Conservation (phyloP, 2,797 vertebrate genomes). For the Pempheris klunzingeri region DNA sequence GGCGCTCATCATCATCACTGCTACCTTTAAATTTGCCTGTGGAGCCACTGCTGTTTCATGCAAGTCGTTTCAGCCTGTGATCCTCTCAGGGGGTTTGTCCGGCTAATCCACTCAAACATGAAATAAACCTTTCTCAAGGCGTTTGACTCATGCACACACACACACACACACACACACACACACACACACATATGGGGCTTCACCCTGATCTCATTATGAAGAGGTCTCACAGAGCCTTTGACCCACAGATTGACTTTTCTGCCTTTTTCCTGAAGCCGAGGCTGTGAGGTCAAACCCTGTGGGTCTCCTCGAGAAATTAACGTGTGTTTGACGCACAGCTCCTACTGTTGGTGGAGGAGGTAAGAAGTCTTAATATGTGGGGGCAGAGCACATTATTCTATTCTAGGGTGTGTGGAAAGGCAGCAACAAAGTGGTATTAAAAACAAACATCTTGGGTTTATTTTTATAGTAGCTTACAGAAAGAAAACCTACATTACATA, state of each 20-base stretch:
- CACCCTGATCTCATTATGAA: slow-evolving; percentile 69
- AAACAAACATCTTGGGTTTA: not conserved
- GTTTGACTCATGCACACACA: slow-evolving; percentile 50
- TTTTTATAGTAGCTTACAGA: not conserved
- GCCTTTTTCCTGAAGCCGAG: slow-evolving; percentile 25
- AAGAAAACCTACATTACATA: not conserved
- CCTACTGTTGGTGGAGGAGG: slow-evolving; percentile 3
- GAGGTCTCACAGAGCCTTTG: slow-evolving; percentile 50
- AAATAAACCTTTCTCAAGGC: slow-evolving; percentile 56
- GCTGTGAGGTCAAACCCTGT: slow-evolving; percentile 36
- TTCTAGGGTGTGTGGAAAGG: not conserved
- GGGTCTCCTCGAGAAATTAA: slow-evolving; percentile 7
- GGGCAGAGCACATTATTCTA: not conserved
- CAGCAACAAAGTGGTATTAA: not conserved
- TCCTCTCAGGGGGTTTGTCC: slow-evolving; percentile 30
- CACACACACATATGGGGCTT: slow-evolving; percentile 23
- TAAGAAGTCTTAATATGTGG: not conserved
- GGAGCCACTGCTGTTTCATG: slow-evolving; percentile 40
- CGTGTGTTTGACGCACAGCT: slow-evolving; percentile 32
- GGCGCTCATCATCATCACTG: slow-evolving; percentile 54
- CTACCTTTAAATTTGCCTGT: slow-evolving; percentile 46
- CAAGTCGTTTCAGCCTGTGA: slow-evolving; percentile 27
- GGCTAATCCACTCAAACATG: slow-evolving; percentile 48
- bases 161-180: slow-evolving; percentile 11
- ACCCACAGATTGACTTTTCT: slow-evolving; percentile 48